Evolutionary conservation across 2,797 vertebrate species (phyloP).

Genomic region (Coilia nasus): DNA sequence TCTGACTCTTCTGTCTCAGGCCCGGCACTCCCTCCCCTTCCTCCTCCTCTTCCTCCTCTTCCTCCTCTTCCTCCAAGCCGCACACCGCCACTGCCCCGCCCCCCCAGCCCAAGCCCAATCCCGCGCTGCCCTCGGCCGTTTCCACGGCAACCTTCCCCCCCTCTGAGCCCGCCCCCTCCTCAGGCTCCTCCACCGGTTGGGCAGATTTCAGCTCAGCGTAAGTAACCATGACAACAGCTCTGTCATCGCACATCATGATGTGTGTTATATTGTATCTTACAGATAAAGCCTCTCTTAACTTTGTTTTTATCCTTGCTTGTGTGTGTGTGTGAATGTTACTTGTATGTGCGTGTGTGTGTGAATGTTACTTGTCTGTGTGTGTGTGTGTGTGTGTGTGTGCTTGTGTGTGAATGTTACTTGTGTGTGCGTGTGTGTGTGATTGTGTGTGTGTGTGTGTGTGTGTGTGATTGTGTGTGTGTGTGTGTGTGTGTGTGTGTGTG

Average conservation of each 20-base stretch:
- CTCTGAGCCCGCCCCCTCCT: slow-evolving; percentile 56
- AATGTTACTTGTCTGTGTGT: too few species aligned
- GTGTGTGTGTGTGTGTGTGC: too few species aligned
- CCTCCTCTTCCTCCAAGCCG: slow-evolving; percentile 68
- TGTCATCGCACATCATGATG: background rate
- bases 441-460: too few species aligned
- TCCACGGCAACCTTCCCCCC: background rate
- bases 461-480: background rate
- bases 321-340: too few species aligned
- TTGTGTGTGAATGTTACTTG: background rate
- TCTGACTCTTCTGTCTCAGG: background rate
- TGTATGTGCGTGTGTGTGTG: too few species aligned
- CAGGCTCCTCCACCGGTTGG: slow-evolving; percentile 88
- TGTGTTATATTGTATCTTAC: too few species aligned
- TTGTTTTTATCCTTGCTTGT: too few species aligned
- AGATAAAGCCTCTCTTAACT: too few species aligned
- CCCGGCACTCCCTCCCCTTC: slow-evolving; percentile 67
- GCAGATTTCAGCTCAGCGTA: slow-evolving; percentile 98
- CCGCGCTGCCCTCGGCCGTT: slow-evolving; percentile 55
- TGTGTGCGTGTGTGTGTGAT: background rate
- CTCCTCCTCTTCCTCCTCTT: slow-evolving; percentile 57
- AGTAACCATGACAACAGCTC: slow-evolving; percentile 55
- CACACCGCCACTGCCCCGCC: slow-evolving; percentile 51
- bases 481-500: background rate
- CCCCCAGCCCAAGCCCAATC: slow-evolving; percentile 63